A percentile compares a stretch with the other conserved stretches of the same genome.
These are phyloP conservation scores for Oncorhynchus nerka DNA, from an alignment of 2,113 vertebrate genomes.

Conservation along the genomic window DNA sequence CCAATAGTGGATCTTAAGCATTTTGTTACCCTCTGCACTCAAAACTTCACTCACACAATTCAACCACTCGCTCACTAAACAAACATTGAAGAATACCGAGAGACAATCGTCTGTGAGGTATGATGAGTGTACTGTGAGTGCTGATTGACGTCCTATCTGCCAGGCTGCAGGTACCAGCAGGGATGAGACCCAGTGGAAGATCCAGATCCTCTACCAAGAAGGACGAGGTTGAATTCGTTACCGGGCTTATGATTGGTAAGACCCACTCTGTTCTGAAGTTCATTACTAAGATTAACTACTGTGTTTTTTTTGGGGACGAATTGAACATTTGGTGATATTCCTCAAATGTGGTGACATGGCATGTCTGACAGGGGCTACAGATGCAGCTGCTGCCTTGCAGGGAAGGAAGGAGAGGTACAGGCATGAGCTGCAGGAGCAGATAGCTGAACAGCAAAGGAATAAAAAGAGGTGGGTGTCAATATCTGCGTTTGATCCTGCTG, in stretches of 20 bases:
- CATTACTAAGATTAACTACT: background rate
- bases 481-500: background rate
- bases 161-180: conserved; percentile 11
- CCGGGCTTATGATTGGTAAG: conserved; percentile 83
- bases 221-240: conserved; percentile 63
- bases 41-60: too few species aligned
- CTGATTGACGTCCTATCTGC: background rate
- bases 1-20: too few species aligned
- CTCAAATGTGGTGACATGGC: background rate
- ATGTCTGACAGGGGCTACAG: conserved; percentile 68
- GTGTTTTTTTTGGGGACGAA: too few species aligned
- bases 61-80: background rate
- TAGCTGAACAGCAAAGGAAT: conserved; percentile 85
- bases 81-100: background rate
- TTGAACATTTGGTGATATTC: background rate
- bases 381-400: conserved; percentile 65
- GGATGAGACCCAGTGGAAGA: conserved; percentile 44
- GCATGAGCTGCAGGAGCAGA: conserved; percentile 86
- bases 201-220: conserved; percentile 45
- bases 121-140: background rate
- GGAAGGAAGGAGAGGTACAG: conserved; percentile 86
- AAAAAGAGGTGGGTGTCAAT: conserved; percentile 77
- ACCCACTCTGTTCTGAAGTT: conserved; percentile 14
- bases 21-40: too few species aligned
- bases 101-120: too few species aligned